Evolutionary conservation across 2,888 invertebrate species (phyloP).

Genomic region (Balanococcus diminutus): DNA sequence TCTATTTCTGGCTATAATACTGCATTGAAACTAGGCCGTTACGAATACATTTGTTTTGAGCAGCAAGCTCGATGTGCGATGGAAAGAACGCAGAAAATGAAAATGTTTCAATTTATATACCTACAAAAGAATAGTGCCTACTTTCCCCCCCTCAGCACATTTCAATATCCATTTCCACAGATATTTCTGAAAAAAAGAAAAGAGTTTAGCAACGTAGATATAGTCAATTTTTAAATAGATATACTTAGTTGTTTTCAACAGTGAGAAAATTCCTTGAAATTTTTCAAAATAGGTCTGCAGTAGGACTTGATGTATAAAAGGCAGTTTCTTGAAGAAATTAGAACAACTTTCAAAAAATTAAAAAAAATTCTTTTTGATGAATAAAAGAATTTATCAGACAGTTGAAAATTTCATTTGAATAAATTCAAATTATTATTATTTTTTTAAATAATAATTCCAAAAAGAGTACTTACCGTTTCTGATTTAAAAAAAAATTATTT

Average conservation of each 20-base stretch:
- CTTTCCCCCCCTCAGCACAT: not conserved
- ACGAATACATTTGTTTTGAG: not conserved
- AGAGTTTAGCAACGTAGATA: not conserved
- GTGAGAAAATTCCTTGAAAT: not conserved
- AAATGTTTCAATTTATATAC: not conserved
- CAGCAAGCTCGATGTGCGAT: not conserved
- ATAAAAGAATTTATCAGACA: no score
- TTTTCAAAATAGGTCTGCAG: no score
- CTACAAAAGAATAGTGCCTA: not conserved
- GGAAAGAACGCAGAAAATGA: not conserved
- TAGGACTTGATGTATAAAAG: no score
- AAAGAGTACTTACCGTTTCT: no score
- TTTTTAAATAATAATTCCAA: no score
- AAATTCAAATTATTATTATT: no score
- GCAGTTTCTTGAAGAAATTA: no score
- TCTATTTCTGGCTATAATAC: not conserved
- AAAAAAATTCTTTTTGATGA: no score
- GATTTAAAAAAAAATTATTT: no score
- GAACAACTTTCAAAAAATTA: no score
- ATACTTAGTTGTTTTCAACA: slow-evolving; percentile 2
- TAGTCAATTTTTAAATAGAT: not conserved
- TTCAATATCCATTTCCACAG: not conserved
- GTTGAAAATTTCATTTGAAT: no score
- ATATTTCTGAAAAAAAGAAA: not conserved
- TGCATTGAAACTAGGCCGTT: not conserved